A percentile compares a stretch with the other conserved stretches of the same genome.
Evolutionary conservation across 2,113 vertebrate genomes (phyloP).

Genomic region (Euleptes europaea): DNA sequence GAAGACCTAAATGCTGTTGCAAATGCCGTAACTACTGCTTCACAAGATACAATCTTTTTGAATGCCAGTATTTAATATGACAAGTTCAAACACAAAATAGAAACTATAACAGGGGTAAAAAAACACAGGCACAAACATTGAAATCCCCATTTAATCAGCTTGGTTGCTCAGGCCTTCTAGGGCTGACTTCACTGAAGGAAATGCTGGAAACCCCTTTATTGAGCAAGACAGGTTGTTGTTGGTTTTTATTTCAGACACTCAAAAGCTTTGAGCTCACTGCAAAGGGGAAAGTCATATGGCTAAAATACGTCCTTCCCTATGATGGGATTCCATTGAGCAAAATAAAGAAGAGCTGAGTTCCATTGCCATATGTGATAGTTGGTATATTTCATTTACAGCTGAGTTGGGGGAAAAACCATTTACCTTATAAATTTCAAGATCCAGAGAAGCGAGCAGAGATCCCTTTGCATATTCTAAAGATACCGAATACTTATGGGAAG

Average conservation of each 20-base stretch:
- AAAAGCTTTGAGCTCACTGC: constrained; percentile 29
- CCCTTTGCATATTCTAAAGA: constrained; percentile 60
- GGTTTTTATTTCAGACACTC: background rate
- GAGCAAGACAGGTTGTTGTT: background rate
- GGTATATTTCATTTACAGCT: background rate
- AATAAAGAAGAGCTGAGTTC: constrained; percentile 11
- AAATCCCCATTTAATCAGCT: constrained; percentile 55
- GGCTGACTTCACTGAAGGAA: constrained; percentile 49
- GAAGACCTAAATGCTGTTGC: constrained; percentile 44
- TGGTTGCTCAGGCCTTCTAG: constrained; percentile 18
- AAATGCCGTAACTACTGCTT: constrained; percentile 35
- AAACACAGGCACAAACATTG: constrained; percentile 41
- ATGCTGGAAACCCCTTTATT: constrained; percentile 47
- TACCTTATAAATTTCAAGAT: constrained; percentile 34
- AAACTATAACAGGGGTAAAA: background rate
- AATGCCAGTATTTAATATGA: constrained; percentile 40
- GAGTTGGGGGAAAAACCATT: constrained; percentile 43
- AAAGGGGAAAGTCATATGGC: constrained; percentile 31
- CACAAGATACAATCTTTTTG: constrained; percentile 39
- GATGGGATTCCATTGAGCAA: constrained; percentile 33
- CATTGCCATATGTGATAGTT: background rate
- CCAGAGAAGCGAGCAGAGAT: constrained; percentile 35
- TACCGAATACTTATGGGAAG: constrained; percentile 74
- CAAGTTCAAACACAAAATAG: constrained; percentile 48
- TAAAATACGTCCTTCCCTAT: constrained; percentile 48